Evolutionary conservation across 2,113 vertebrate species (phyloP), one percentile per base, ranked within the genome.

Genomic region (Neodon shergylaensis): DNA sequence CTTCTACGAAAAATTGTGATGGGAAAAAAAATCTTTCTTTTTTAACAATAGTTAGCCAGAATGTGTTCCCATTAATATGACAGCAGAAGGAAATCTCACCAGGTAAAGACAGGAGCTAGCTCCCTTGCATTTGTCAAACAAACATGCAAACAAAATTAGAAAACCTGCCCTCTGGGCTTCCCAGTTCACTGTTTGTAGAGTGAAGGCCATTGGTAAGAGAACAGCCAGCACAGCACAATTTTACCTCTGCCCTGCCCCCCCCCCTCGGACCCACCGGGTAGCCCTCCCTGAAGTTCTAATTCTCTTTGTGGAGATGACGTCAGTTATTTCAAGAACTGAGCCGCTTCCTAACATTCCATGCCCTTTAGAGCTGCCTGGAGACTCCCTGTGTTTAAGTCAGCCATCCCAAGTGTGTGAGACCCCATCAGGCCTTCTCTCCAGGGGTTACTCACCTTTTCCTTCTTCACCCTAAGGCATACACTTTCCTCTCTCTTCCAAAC

Each of bases 401-500:
- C 58, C 36, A 13, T 73, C 76, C 10, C 10, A 88, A 63, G 42
- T 73, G 81, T 63, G 7, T 79, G 42, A 91, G 58, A 66, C 58
- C 7, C 9, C 11, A 14, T 14, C 24, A 70, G n/a, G 47, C 39
- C 54, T 92, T 83, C 19, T 42, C 12, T 61, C 28, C 16, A 58
- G 65, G 3, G 31, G 2, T 3, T 54, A 21, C 78, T 92, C 39
- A 54, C 84, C 33, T 42, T 90, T 83, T 14, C 47, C 92, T 74
- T 84, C 74, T 44, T 31, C 86, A 76, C 65, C 74, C 79, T 68
- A 28, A 28, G n/a, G 22, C 74, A 90, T 61, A 76, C 49, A 78
- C 84, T 93, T 96, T 88, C 33, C 58, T 92, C 44, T n/a, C 47
- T 82, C 36, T 90, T 84, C 4, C 49, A 73, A 90, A 91, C 58